Base-by-base conservation (phyloP, 2,113 vertebrate genomes). In the Clarias magur region DNA sequence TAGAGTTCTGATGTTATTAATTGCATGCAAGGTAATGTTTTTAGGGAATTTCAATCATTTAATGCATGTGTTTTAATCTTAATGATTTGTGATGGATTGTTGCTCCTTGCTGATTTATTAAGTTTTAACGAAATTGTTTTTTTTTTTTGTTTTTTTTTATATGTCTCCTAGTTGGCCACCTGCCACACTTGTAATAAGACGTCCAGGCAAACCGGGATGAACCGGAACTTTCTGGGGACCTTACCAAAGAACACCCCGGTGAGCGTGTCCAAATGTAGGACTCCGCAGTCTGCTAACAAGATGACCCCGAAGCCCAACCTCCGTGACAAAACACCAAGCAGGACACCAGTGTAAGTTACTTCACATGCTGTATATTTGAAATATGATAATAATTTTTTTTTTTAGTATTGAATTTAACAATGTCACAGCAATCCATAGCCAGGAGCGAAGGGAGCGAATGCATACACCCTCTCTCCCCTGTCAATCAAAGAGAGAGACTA, bases 121-220 rank as follows among this genome's bases (percentile, higher is more conserved):
- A 16, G 57, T 59, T 59, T 42, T 42, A 38, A 21, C 4, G 8
- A 11, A 6, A 1, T 48, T 25, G 25, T 13, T 34, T 13, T 11
- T 59, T 57, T 73, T 59, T 17, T n/a, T 67, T 62, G 2, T 54
- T 53, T n/a, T 60, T 34, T 34, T 34, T 34, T 34, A 34, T 34
- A 34, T 34, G 59, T 86, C 34, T 88, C 48, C 1, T 85, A 97
- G 96, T 84, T 96, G 91, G 90, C 96, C 90, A 96, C 95, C 83
- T 97, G 96, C 90, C 95, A 94, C 85, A 95, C 90, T 0, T 97
- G 96, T 90, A 95, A 95, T 90, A 95, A 93, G 90, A 94, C 93
- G 80, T 94, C 91, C 81, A 94, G 92, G 86, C 92, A 93, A 86
- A 84, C 89, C 65, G 96, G 96, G 85, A 91, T 92, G 91, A 96